A percentile compares a stretch with the other conserved stretches of the same genome.
These are phyloP conservation scores for Hypomecis punctinalis DNA, from an alignment of 2,888 invertebrate genomes.

Conservation along the genomic window DNA sequence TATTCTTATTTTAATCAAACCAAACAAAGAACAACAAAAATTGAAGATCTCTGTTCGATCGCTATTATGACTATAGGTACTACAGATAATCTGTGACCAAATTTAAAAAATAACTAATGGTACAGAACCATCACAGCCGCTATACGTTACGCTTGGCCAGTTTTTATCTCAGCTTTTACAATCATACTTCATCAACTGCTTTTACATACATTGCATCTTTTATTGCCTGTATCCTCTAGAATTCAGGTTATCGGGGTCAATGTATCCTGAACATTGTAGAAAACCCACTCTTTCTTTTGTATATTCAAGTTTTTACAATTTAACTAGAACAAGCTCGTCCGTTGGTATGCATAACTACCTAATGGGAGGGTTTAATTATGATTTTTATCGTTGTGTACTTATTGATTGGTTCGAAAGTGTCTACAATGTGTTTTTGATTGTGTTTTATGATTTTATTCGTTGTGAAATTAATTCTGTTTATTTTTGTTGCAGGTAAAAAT, in stretches of 20 bases:
- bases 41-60: no score
- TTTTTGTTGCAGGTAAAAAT: conserved; percentile 38
- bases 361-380: conserved; percentile 25
- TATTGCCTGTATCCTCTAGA: conserved; percentile 15
- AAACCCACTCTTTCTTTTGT: conserved; percentile 26
- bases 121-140: no score
- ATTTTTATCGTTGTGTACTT: conserved; percentile 23
- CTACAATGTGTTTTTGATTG: conserved; percentile 12
- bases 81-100: no score
- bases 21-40: no score
- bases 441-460: conserved; percentile 5
- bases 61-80: no score
- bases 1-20: no score
- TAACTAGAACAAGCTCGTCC: conserved; percentile 17
- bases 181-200: conserved; percentile 28
- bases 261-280: conserved; percentile 32
- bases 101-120: no score
- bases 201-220: conserved; percentile 30
- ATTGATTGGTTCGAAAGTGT: conserved; percentile 33
- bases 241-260: conserved; percentile 11
- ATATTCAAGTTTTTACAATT: conserved; percentile 23
- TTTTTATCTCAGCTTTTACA: conserved; percentile 32
- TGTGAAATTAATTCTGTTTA: conserved; percentile 7
- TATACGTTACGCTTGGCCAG: no score
- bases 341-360: conserved; percentile 26